Evolutionary conservation across 2,113 vertebrate species (phyloP).

Genomic region (Pseudorectes ferrugineus): DNA sequence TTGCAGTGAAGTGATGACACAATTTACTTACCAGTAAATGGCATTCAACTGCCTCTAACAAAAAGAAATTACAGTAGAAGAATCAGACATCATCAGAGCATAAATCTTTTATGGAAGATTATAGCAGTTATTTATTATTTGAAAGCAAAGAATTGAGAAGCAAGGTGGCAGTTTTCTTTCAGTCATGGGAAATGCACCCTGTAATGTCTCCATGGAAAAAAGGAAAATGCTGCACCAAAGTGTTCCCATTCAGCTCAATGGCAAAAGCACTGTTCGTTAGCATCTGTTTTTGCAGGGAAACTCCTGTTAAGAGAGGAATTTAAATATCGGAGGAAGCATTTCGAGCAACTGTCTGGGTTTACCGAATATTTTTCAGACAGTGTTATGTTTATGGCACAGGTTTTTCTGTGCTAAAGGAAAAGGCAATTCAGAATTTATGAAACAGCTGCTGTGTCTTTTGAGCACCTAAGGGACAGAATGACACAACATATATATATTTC

Average conservation of each 20-base stretch:
- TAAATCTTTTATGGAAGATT: constrained; percentile 15
- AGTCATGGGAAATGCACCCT: constrained; percentile 16
- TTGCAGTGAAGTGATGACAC: constrained; percentile 30
- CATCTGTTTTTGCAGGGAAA: constrained; percentile 28
- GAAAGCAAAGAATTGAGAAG: constrained; percentile 35
- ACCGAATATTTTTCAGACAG: constrained; percentile 26
- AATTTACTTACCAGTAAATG: constrained; percentile 47
- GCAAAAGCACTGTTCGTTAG: not conserved
- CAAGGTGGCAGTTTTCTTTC: constrained; percentile 39
- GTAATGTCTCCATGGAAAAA: constrained; percentile 41
- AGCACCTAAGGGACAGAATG: constrained; percentile 33
- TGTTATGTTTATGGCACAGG: constrained; percentile 31
- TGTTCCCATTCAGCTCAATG: constrained; percentile 37
- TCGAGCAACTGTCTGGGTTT: constrained; percentile 38
- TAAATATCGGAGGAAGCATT: constrained; percentile 28
- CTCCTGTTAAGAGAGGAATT: constrained; percentile 16
- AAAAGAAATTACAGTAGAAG: constrained; percentile 46
- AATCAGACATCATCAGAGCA: constrained; percentile 19
- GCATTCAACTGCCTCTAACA: constrained; percentile 32
- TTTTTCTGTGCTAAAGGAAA: constrained; percentile 33
- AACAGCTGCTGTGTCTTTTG: constrained; percentile 42
- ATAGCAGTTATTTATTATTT: constrained; percentile 48
- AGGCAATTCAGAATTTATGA: constrained; percentile 50
- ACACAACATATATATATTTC: constrained; percentile 12
- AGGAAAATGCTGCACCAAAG: constrained; percentile 32